phyloP scores from a whole-genome alignment of 2,888 invertebrate species.

The Parnassius smintheus region DNA sequence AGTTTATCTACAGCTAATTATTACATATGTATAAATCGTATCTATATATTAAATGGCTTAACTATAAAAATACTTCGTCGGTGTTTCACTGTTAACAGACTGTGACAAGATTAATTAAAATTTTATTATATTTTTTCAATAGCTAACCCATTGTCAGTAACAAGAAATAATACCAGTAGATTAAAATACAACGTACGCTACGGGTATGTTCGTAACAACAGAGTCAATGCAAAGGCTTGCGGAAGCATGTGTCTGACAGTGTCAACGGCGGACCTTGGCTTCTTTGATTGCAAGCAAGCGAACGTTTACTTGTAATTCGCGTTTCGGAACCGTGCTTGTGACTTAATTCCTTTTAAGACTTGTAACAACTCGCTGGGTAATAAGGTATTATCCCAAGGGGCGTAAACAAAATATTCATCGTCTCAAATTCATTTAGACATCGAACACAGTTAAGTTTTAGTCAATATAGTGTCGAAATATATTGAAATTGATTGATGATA shows the following conservation, averaged over 20 bases:
- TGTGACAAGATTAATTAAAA: too few species aligned
- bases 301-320: constrained; percentile 3
- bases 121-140: background rate
- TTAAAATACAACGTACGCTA: background rate
- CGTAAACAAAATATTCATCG: background rate
- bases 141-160: background rate
- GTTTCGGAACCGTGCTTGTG: constrained; percentile 11
- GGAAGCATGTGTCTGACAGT: background rate
- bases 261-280: background rate
- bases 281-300: constrained; percentile 7
- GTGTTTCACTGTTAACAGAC: too few species aligned
- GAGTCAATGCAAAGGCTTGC: constrained; percentile 14
- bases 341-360: constrained; percentile 2
- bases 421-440: background rate
- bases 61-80: too few species aligned
- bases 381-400: background rate
- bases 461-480: too few species aligned
- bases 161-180: background rate
- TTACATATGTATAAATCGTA: too few species aligned
- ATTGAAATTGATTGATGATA: too few species aligned
- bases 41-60: too few species aligned
- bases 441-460: background rate
- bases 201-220: background rate
- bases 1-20: too few species aligned
- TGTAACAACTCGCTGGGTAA: background rate